Conservation (phyloP, 2,888 invertebrate species). For the Dendrolimus houi region DNA sequence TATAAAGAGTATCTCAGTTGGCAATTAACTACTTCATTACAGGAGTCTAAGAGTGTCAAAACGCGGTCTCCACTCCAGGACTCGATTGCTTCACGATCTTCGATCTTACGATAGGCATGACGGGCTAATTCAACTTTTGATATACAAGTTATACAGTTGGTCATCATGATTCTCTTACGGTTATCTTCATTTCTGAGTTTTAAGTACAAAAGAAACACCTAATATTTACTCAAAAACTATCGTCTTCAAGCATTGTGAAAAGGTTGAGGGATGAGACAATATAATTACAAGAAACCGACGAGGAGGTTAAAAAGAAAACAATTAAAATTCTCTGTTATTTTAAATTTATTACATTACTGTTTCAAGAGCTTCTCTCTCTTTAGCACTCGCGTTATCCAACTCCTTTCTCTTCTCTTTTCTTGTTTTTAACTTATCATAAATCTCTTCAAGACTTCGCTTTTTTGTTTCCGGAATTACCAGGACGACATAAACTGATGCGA, state of each 20-base stretch:
- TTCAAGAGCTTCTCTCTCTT: constrained; percentile 3
- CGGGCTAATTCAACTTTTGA: no score
- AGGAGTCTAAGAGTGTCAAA: no score
- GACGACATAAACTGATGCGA: constrained; percentile 33
- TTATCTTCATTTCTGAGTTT: no score
- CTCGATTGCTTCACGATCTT: no score
- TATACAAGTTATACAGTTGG: no score
- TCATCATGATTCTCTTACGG: no score
- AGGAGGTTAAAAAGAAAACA: no score
- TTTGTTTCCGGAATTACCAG: constrained; percentile 50
- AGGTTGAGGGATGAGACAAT: neutral
- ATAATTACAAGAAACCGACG: neutral
- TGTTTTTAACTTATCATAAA: constrained; percentile 40
- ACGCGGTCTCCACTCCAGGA: no score
- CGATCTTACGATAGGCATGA: no score
- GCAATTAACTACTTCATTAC: no score
- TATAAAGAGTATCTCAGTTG: no score
- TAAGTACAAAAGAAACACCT: no score
- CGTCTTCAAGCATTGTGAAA: neutral
- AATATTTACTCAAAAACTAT: neutral
- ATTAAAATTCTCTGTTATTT: neutral
- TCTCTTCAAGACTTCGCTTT: constrained; percentile 39
- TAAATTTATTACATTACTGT: neutral
- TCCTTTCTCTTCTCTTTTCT: constrained; percentile 36
- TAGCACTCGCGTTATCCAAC: constrained; percentile 8